phyloP scores from a whole-genome alignment of 2,113 vertebrate species.

The Indri indri region DNA sequence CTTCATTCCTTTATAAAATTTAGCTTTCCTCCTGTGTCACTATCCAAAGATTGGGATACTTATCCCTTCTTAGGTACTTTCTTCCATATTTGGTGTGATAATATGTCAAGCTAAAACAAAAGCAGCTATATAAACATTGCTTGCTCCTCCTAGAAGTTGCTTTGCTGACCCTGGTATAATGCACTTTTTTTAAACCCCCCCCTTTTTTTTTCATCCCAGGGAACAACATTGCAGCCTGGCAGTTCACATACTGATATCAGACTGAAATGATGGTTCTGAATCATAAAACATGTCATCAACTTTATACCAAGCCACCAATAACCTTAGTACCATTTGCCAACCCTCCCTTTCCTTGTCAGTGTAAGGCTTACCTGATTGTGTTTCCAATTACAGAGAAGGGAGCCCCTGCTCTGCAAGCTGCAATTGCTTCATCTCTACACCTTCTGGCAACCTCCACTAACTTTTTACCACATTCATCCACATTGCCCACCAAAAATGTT shows the following conservation, averaged over 20 bases:
- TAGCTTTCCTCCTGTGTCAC: slow-evolving; percentile 43
- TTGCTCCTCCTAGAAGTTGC: slow-evolving; percentile 84
- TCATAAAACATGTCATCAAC: slow-evolving; percentile 95
- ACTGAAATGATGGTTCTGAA: slow-evolving; percentile 92
- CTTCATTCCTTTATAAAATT: slow-evolving; percentile 68
- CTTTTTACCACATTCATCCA: slow-evolving; percentile 91
- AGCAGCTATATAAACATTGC: slow-evolving; percentile 73
- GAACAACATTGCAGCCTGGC: slow-evolving; percentile 88
- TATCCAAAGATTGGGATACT: slow-evolving; percentile 45
- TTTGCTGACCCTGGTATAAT: slow-evolving; percentile 86
- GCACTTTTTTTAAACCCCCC: slow-evolving; percentile 86
- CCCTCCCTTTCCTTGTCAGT: slow-evolving; percentile 88
- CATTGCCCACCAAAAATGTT: slow-evolving; percentile 95
- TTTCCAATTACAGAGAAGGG: slow-evolving; percentile 96
- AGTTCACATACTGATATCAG: slow-evolving; percentile 93
- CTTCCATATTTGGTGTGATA: slow-evolving; percentile 58
- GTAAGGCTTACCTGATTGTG: slow-evolving; percentile 93
- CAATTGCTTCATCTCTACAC: slow-evolving; percentile 96
- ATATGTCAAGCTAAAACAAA: slow-evolving; percentile 64
- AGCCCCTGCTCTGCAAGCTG: slow-evolving; percentile 91
- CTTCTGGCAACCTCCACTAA: slow-evolving; percentile 90
- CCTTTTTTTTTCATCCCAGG: slow-evolving; percentile 76
- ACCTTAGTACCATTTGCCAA: slow-evolving; percentile 91
- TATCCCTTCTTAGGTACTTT: slow-evolving; percentile 40
- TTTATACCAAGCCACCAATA: slow-evolving; percentile 90